Percentiles rank a stretch among this genome's conserved stretches.
Evolutionary conservation across 2,113 vertebrate genomes (phyloP).

Genomic region (Grantiella picta): DNA sequence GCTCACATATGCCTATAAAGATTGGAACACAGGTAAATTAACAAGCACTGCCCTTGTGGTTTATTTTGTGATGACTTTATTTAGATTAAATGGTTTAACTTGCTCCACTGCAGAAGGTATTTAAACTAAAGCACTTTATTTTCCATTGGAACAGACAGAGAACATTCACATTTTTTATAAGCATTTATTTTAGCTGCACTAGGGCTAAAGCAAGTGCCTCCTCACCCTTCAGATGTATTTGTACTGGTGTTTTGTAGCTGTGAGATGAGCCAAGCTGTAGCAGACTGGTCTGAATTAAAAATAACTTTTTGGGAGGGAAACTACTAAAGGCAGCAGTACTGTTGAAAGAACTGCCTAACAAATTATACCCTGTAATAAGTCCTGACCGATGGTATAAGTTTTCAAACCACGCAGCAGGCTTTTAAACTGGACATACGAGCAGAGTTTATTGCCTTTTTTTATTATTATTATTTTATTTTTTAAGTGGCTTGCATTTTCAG

Average conservation of each 20-base stretch:
- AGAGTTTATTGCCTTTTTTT: not conserved
- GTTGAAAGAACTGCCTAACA: not conserved
- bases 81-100: not conserved
- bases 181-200: not conserved
- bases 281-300: constrained; percentile 13
- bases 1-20: not conserved
- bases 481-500: not conserved
- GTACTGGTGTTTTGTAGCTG: not conserved
- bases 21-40: not conserved
- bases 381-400: not conserved
- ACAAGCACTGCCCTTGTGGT: not conserved
- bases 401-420: not conserved
- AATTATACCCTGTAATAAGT: not conserved
- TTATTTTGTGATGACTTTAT: not conserved
- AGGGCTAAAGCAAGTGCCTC: not conserved
- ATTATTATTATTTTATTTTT: not conserved
- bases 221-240: not conserved
- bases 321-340: not conserved
- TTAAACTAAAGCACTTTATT: not conserved
- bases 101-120: not conserved
- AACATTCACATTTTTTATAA: not conserved
- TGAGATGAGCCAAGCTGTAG: not conserved
- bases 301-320: not conserved
- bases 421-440: not conserved
- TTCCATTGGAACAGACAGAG: not conserved